Conservation (phyloP, 2,888 invertebrate genomes). For the Caradrina clavipalpis region DNA sequence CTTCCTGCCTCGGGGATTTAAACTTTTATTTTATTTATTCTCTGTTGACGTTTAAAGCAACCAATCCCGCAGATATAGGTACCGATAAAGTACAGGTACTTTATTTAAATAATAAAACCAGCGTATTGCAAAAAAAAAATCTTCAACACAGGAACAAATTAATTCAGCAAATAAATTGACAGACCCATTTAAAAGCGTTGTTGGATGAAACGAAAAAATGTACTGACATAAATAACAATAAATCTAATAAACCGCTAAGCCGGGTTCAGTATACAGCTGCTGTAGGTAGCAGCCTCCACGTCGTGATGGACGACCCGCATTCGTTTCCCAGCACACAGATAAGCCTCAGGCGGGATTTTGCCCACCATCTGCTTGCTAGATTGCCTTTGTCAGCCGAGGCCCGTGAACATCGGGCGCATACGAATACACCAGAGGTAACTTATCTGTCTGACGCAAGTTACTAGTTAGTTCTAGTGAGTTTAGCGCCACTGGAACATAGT, state of each 20-base stretch:
- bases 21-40: slow-evolving; percentile 47
- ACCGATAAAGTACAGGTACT: background rate
- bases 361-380: slow-evolving; percentile 68
- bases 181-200: slow-evolving; percentile 44
- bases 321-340: slow-evolving; percentile 69
- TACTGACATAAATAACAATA: slow-evolving; percentile 61
- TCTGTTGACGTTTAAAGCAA: slow-evolving; percentile 32
- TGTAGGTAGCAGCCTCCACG: slow-evolving; percentile 55
- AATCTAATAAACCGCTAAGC: slow-evolving; percentile 62
- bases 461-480: slow-evolving; percentile 72
- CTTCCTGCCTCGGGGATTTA: slow-evolving; percentile 34
- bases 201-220: slow-evolving; percentile 48
- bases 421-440: slow-evolving; percentile 65
- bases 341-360: slow-evolving; percentile 67
- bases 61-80: background rate
- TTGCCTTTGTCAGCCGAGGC: slow-evolving; percentile 70
- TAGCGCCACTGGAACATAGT: slow-evolving; percentile 71
- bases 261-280: slow-evolving; percentile 52
- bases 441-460: slow-evolving; percentile 71
- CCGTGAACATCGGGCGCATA: slow-evolving; percentile 65
- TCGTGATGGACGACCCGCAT: slow-evolving; percentile 69
- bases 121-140: background rate
- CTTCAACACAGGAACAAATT: slow-evolving; percentile 24
- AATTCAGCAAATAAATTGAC: slow-evolving; percentile 47
- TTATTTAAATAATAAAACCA: slow-evolving; percentile 14